phyloP scores from a whole-genome alignment of 2,888 invertebrate species.

The Dysmachus trigonus region DNA sequence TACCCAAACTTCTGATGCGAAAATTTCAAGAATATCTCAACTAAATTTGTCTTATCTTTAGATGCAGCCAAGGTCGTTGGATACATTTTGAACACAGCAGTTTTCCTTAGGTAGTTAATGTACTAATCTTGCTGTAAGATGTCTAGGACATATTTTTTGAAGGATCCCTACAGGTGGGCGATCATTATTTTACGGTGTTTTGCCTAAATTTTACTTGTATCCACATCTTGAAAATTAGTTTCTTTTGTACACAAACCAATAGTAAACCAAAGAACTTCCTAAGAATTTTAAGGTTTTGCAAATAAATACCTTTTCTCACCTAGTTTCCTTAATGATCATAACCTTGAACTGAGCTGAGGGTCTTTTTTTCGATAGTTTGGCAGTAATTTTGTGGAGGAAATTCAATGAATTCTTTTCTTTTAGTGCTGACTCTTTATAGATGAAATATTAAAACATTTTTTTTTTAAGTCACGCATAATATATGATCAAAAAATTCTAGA shows the following conservation, averaged over 20 bases:
- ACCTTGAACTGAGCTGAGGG: background rate
- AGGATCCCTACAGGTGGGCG: background rate
- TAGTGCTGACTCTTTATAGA: no score
- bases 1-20: background rate
- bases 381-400: no score
- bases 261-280: background rate
- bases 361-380: no score
- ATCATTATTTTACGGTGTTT: conserved; percentile 17
- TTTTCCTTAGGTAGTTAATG: background rate
- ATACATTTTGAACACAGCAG: background rate
- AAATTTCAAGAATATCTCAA: background rate
- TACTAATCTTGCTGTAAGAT: background rate
- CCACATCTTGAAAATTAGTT: background rate
- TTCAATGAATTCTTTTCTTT: no score
- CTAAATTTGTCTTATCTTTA: background rate
- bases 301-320: background rate
- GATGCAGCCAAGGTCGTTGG: background rate
- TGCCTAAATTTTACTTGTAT: background rate
- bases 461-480: no score
- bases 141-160: background rate
- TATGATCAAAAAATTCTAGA: no score
- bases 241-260: background rate
- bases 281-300: background rate
- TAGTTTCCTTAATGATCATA: background rate
- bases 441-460: no score